Base-by-base conservation (phyloP, 2,888 invertebrate species). In the Rhimphoctona megacephalus region DNA sequence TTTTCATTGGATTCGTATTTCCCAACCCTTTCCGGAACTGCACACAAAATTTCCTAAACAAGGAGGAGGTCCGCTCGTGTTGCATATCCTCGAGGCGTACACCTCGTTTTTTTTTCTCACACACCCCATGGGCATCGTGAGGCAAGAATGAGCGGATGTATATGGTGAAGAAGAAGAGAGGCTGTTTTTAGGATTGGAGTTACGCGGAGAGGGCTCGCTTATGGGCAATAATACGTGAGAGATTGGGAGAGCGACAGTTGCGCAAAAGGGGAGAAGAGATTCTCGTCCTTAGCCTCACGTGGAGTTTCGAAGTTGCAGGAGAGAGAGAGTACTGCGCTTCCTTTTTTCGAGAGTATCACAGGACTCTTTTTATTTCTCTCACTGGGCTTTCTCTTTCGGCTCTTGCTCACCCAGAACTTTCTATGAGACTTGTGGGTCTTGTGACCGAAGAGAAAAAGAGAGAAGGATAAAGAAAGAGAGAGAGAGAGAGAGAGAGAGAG, bases 241-340 rank as follows among this genome's bases (percentile, higher is more conserved):
- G 85, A 84, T 81, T 76, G 83, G 49, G 74, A 78, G 85, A 88
- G 89, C 91, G 93, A 93, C 92, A 92, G 93, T 92, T 93, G 92
- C 92, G 92, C 92, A 89, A 92, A 92, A 90, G 90, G 90, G 88
- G 89, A 83, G 83, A 87, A 87, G 89, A 88, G 73, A 74, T 86
- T 83, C 66, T 87, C 76, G 84, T 85, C 77, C 67, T 86, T 64
- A 49, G 61, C 7, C 66, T 87, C 84, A 73, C 66, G 78, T 76
- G 66, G 61, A 80, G 70, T 70, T 46, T 80, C 17, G 43, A 30
- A 70, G 70, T 33, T 61, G 33, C 36, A 22, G 46, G 64, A 77
- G 74, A 39, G 76, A 36, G 17, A 43, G 81, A 67, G 54, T 74
- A 46, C 72, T 66, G 76, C 22, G 39, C 70, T 83, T 76, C 83